Conservation (phyloP, 2,888 invertebrate species). For the Drosophila leonis region DNA sequence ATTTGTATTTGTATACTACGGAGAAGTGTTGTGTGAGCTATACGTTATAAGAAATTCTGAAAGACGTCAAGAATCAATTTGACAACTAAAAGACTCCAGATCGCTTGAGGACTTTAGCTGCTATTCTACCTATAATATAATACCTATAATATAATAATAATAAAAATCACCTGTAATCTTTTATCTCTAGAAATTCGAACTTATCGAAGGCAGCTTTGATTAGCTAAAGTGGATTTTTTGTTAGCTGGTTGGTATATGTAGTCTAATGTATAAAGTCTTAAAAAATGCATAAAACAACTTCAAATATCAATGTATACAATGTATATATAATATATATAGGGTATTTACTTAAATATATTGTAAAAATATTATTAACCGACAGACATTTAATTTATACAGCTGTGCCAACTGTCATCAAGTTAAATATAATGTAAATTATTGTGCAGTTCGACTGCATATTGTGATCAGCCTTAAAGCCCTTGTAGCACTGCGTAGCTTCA, state of each 20-base stretch:
- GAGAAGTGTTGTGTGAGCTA: neutral
- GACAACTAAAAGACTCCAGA: neutral
- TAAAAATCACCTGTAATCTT: neutral
- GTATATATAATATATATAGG: neutral
- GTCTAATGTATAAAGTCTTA: neutral
- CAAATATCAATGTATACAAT: neutral
- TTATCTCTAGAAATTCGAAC: constrained; percentile 1
- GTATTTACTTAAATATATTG: neutral
- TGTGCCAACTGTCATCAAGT: neutral
- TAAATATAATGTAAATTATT: neutral
- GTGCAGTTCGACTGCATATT: neutral
- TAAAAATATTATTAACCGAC: neutral
- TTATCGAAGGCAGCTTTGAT: neutral
- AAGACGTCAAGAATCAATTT: neutral
- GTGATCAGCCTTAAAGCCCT: neutral
- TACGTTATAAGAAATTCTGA: neutral
- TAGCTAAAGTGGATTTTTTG: neutral
- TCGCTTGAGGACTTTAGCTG: neutral
- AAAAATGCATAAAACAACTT: neutral
- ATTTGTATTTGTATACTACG: neutral
- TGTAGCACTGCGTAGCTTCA: neutral
- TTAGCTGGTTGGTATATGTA: neutral
- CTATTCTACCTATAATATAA: neutral
- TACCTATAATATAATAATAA: constrained; percentile 1
- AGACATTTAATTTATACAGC: neutral